Evolutionary conservation across 2,888 invertebrate genomes (phyloP).

Genomic region (Brachypterus glaber): DNA sequence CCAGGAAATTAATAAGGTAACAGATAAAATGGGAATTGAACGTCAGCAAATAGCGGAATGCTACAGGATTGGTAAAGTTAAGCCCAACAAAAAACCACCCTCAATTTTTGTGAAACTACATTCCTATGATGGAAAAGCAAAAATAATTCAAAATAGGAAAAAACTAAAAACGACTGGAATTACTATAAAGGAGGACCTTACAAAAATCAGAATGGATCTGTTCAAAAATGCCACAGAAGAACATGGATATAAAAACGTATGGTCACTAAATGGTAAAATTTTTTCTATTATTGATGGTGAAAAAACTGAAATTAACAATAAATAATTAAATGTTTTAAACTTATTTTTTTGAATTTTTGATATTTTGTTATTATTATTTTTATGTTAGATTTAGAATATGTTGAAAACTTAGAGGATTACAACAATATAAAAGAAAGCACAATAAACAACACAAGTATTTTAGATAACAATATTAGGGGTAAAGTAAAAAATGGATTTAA

Average conservation of each 20-base stretch:
- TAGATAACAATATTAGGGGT: background rate
- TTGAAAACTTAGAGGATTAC: background rate
- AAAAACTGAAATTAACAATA: background rate
- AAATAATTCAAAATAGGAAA: background rate
- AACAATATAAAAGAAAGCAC: background rate
- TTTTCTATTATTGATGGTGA: conserved; percentile 3
- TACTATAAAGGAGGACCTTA: conserved; percentile 12
- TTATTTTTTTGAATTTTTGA: background rate
- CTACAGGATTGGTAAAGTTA: background rate
- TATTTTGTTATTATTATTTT: background rate
- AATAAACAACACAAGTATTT: background rate
- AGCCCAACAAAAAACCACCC: background rate
- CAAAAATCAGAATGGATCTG: conserved; percentile 7
- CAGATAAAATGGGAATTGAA: background rate
- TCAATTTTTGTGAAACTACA: too few species aligned
- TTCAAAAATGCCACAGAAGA: conserved; percentile 10
- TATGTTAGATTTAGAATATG: background rate
- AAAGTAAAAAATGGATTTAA: background rate
- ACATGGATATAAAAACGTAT: conserved; percentile 13
- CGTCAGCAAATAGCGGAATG: background rate
- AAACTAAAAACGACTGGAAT: conserved; percentile 8
- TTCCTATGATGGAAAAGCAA: background rate
- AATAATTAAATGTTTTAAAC: background rate
- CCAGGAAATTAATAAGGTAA: background rate
- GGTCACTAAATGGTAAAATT: conserved; percentile 11